Base-by-base conservation (phyloP, 2,797 vertebrate species). In the Channa striata region DNA sequence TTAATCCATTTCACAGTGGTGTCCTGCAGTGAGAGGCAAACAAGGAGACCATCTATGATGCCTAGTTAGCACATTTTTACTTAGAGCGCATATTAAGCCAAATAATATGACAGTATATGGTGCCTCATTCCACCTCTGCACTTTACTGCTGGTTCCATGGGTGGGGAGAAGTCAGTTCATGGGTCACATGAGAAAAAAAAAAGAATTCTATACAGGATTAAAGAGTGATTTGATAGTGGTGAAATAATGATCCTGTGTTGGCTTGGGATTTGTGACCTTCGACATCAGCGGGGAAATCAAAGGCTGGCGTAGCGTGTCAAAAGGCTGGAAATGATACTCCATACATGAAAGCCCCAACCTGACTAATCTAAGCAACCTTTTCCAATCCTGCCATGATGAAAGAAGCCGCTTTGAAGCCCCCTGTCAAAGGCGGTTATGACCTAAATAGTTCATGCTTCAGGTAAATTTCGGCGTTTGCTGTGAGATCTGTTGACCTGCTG, bases 1-100 rank as follows among this genome's bases (percentile, higher is more conserved):
- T 89, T 87, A 90, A 92, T 90, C 86, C 70, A 71, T 87, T 91
- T 88, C 85, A 82, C 82, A 80, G 79, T 30, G 54, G 76, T 60
- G 39, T 83, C 80, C 86, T 70, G 75, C 79, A 72, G 82, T 62
- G 39, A 63, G 66, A 71, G 34, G 65, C 82, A 86, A 85, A 90
- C 77, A 78, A 71, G 64, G 72, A 79, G 53, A 79, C 68, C 34
- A 60, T 85, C 77, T 71, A 10, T 47, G 73, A 77, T 68, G 60
- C 71, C 80, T 84, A 14, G 72, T 88, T 80, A 87, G 75, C 33
- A 36, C 17, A 23, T 49, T 78, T 77, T 65, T 64, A 47, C 61
- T 14, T 25, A 66, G 3, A 34, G 59, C 64, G 51, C 16, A 20
- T 63, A 64, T 78, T 69, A 86, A 42, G 48, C 9, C 65, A 52